phyloP scores from a whole-genome alignment of 2,113 vertebrate species.

The Anarhynchus alexandrinus region DNA sequence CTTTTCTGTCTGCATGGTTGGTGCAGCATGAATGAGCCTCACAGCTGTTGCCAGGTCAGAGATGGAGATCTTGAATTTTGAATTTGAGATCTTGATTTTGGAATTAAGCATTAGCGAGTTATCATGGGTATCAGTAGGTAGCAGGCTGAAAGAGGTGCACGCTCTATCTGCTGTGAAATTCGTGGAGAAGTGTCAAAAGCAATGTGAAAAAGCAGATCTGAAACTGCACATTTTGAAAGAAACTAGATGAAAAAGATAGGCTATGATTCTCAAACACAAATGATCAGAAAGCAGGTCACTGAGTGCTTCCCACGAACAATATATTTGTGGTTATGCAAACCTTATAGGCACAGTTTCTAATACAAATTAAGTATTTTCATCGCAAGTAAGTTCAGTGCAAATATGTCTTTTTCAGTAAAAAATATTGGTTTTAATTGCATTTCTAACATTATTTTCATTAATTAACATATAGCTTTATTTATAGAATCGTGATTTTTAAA shows the following conservation, averaged over 20 bases:
- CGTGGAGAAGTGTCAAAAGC: not conserved
- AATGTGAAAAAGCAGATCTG: not conserved
- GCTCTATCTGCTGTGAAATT: rapidly evolving
- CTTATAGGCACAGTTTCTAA: not conserved
- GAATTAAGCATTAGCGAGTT: not conserved
- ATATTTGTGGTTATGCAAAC: not conserved
- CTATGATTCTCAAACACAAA: not conserved
- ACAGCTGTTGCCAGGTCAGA: not conserved
- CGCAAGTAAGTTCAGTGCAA: not conserved
- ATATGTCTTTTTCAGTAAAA: not conserved
- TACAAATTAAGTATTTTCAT: not conserved
- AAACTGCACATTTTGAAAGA: not conserved
- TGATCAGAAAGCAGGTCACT: not conserved
- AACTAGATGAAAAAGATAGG: not conserved
- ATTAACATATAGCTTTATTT: not conserved
- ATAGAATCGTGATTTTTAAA: not conserved
- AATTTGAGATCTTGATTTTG: not conserved
- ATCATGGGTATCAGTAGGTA: not conserved
- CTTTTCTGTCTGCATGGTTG: not conserved
- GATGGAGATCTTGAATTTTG: not conserved
- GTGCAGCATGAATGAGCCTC: not conserved
- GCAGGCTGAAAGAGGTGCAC: not conserved
- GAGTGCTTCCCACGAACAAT: not conserved
- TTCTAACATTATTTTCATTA: not conserved
- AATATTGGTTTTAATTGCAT: not conserved